Conservation (phyloP, 64 coral and sea anemone species). For the Porites australiensis region DNA sequence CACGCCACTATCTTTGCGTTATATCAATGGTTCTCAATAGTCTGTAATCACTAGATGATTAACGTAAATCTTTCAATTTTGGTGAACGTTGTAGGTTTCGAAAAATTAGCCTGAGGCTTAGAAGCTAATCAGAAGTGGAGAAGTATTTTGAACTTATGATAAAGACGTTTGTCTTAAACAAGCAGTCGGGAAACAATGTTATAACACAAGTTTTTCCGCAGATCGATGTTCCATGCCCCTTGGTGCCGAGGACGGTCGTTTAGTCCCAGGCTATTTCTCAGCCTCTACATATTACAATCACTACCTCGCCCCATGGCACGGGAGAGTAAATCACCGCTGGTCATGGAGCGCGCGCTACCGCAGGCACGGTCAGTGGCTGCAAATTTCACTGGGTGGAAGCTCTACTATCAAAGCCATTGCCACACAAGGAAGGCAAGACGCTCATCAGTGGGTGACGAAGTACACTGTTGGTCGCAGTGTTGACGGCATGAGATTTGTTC, state of each 20-base stretch:
- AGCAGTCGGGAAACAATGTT: too few relatives aligned
- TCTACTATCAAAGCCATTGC: conserved; percentile 72
- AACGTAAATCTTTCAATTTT: too few relatives aligned
- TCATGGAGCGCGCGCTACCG: conserved; percentile 74
- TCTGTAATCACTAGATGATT: too few relatives aligned
- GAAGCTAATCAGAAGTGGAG: too few relatives aligned
- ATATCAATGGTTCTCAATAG: too few relatives aligned
- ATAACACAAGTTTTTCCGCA: not conserved
- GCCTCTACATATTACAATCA: conserved; percentile 62
- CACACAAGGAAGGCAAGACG: conserved; percentile 85
- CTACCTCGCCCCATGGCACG: conserved; percentile 56
- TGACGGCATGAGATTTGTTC: conserved; percentile 57
- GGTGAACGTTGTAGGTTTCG: too few relatives aligned
- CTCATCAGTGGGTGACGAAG: conserved; percentile 74
- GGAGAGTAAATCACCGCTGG: conserved; percentile 64
- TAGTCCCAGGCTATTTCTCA: conserved; percentile 69
- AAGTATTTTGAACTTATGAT: too few relatives aligned
- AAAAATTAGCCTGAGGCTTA: too few relatives aligned
- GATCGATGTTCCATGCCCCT: conserved; percentile 62
- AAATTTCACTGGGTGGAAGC: conserved; percentile 58
- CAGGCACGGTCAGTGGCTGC: conserved; percentile 80
- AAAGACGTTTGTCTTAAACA: too few relatives aligned
- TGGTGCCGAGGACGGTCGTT: conserved; percentile 74
- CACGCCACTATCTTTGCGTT: too few relatives aligned
- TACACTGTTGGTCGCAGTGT: conserved; percentile 68